A percentile compares a stretch with the other conserved stretches of the same genome.
These are phyloP conservation scores for Drosophila seguyi DNA, from an alignment of 1,140 invertebrate species.

Conservation along the genomic window DNA sequence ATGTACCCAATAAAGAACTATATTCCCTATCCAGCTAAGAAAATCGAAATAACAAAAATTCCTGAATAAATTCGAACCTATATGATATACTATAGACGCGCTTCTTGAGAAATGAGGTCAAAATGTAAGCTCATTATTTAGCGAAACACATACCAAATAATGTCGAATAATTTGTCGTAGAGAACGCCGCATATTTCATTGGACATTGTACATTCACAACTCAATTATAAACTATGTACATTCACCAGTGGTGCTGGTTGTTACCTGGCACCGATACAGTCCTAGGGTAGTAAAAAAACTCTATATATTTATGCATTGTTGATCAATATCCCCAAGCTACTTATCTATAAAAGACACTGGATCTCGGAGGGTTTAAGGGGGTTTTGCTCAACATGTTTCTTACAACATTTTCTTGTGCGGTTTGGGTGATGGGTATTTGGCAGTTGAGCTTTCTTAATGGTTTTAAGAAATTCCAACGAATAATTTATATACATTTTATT, in stretches of 20 bases:
- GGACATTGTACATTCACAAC: not conserved
- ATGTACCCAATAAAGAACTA: slow-evolving; percentile 2
- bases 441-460: not conserved
- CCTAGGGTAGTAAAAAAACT: no score
- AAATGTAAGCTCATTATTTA: slow-evolving; percentile 62
- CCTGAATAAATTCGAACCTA: no score
- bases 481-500: slow-evolving; percentile 43
- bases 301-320: not conserved
- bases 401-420: not conserved
- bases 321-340: no score
- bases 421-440: not conserved
- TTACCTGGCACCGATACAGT: not conserved
- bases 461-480: slow-evolving; percentile 27
- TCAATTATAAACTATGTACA: slow-evolving; percentile 44
- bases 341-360: not conserved
- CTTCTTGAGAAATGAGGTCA: slow-evolving; percentile 63
- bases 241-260: slow-evolving; percentile 4
- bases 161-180: slow-evolving; percentile 34
- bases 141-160: slow-evolving; percentile 46
- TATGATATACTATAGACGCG: not conserved
- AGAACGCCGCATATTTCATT: slow-evolving; percentile 35
- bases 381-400: not conserved
- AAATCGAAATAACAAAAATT: slow-evolving; percentile 1
- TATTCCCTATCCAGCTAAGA: not conserved
- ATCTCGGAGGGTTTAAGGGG: not conserved